Conservation (phyloP, 2,797 vertebrate species). For the Aeoliscus strigatus region DNA sequence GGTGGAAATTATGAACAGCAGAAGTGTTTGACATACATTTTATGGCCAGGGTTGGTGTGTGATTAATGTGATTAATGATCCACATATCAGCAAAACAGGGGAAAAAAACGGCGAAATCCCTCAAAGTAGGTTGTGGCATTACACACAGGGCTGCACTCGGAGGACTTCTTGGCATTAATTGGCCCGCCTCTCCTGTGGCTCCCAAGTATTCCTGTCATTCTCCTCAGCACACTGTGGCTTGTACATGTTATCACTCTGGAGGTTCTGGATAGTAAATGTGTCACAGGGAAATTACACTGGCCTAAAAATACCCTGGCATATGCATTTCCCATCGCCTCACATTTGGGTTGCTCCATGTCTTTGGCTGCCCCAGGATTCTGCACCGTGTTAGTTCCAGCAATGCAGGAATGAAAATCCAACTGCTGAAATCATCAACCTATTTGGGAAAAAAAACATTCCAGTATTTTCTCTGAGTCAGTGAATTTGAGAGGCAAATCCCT, state of each 20-base stretch:
- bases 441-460: slow-evolving; percentile 7
- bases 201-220: slow-evolving; percentile 50
- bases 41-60: slow-evolving; percentile 42
- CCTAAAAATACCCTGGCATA: slow-evolving; percentile 62
- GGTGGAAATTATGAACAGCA: slow-evolving; percentile 29
- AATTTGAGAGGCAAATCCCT: neutral
- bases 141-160: slow-evolving; percentile 39
- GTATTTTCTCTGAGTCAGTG: neutral
- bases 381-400: slow-evolving; percentile 10
- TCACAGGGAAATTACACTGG: slow-evolving; percentile 49
- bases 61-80: slow-evolving; percentile 69
- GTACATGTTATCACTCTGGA: slow-evolving; percentile 58
- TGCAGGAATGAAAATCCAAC: slow-evolving; percentile 15
- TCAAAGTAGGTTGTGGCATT: slow-evolving; percentile 62
- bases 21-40: slow-evolving; percentile 34
- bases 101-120: slow-evolving; percentile 9
- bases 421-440: slow-evolving; percentile 22
- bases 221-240: slow-evolving; percentile 39
- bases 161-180: slow-evolving; percentile 61
- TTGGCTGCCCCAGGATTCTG: slow-evolving; percentile 4
- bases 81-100: slow-evolving; percentile 37
- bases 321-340: slow-evolving; percentile 34
- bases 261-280: slow-evolving; percentile 63
- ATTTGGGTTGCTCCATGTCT: slow-evolving; percentile 32
- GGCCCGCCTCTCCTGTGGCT: slow-evolving; percentile 57